Base-by-base conservation (phyloP, 1,140 invertebrate species). In the Caenorhabditis brenneri region DNA sequence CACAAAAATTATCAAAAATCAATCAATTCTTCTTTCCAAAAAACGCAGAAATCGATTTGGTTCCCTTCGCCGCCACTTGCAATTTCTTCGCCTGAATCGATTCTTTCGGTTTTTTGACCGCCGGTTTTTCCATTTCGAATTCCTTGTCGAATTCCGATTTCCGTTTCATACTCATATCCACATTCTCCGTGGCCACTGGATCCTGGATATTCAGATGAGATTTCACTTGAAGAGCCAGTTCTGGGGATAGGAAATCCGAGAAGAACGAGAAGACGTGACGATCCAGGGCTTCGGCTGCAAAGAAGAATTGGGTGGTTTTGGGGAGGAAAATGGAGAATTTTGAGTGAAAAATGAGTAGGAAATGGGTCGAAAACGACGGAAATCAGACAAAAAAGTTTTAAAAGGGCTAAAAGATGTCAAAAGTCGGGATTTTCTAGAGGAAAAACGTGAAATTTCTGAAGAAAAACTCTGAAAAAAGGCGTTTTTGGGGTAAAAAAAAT, bases 61-160 rank as follows among this genome's bases (percentile, higher is more conserved):
- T 86, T 58, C 85, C 85, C 69, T 86, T 86, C 22, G 79, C 78
- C 5, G 85, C 85, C 36, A 65, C 46, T 27, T 79, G 65, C 9
- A 86, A 33, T 27, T 82, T 79, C 74, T 86, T 86, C 60, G 85
- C 22, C 51, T 39, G 39, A 36, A 81, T 69, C 33, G 85, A 81
- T 39, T 80, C 48, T 55, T 80, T 86, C 6, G 60, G 33, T 69
- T 79, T 83, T 48, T 86, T 79, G n/a, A 15, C 42, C 9, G 24
- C 19, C 9, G 80, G 36, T 29, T 69, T 69, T 60, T 82, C 42
- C 12, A 15, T 27, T 46, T 51, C 22, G 5, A 12, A 15, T 12
- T 27, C 15, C 9, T 42, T 46, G 3, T 79, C 82, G 5, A 33
- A 36, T 46, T 19, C 10, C 4, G 74, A n/a, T 22, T 55, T 79